These are phyloP conservation scores for Beris chalybata DNA, from an alignment of 2,888 invertebrate species.

Conservation along the genomic window DNA sequence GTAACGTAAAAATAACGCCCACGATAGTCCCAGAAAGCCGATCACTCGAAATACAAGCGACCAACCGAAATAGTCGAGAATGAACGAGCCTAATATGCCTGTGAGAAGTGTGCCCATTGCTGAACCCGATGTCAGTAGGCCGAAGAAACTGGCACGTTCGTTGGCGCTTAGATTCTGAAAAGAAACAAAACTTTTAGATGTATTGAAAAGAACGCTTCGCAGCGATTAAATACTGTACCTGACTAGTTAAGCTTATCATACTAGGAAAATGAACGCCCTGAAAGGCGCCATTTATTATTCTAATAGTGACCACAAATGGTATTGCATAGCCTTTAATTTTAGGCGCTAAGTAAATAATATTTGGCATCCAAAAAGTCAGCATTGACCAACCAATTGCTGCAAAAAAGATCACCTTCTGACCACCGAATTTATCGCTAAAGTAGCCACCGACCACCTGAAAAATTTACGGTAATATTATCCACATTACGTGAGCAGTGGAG, in stretches of 20 bases:
- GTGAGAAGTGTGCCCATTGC: constrained; percentile 66
- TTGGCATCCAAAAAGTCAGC: constrained; percentile 62
- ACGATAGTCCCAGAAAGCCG: constrained; percentile 62
- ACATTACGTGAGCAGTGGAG: too few relatives aligned
- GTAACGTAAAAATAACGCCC: constrained; percentile 63
- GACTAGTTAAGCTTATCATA: constrained; percentile 69
- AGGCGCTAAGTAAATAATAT: constrained; percentile 57
- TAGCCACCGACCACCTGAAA: constrained; percentile 56
- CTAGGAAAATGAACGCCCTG: constrained; percentile 71
- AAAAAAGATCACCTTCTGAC: constrained; percentile 65
- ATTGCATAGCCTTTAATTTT: constrained; percentile 55
- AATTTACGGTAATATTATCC: neutral
- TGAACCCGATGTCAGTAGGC: constrained; percentile 65
- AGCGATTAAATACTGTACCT: constrained; percentile 43
- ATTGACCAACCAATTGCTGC: constrained; percentile 64
- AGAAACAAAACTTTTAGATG: neutral
- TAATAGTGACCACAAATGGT: constrained; percentile 61
- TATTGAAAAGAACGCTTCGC: neutral
- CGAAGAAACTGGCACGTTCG: constrained; percentile 69
- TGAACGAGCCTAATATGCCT: constrained; percentile 67
- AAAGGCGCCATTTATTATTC: constrained; percentile 67
- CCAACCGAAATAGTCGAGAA: constrained; percentile 69
- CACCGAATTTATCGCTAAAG: constrained; percentile 64
- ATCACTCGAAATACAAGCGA: constrained; percentile 65
- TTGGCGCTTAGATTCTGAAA: constrained; percentile 61